Evolutionary conservation across 2,888 invertebrate genomes (phyloP).

Genomic region (Xanthostigma xanthostigma): DNA sequence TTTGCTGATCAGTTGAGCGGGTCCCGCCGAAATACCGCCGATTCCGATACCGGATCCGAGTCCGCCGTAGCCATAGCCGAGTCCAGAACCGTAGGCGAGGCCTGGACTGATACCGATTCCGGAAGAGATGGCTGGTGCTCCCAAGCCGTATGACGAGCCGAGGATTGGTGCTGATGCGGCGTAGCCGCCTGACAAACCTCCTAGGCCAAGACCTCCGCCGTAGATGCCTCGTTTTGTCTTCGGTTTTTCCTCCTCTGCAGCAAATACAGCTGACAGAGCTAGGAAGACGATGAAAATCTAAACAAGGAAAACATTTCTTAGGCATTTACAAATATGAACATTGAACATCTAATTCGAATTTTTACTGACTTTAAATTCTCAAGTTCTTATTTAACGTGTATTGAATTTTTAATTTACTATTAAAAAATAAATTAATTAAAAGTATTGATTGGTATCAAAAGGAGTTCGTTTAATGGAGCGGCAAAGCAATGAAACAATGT

Average conservation of each 20-base stretch:
- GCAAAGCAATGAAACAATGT: too few species aligned
- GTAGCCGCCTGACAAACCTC: conserved; percentile 15
- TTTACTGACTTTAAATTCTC: neutral
- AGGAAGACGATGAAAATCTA: conserved; percentile 16
- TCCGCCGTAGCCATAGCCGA: conserved; percentile 6
- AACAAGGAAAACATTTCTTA: conserved; percentile 7
- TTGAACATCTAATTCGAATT: neutral
- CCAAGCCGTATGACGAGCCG: too few species aligned
- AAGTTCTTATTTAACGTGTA: too few species aligned
- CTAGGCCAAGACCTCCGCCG: conserved; percentile 24
- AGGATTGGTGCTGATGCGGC: too few species aligned
- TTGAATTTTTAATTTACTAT: too few species aligned
- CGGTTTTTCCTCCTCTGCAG: conserved; percentile 24
- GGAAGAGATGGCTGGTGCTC: too few species aligned
- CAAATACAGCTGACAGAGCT: conserved; percentile 14
- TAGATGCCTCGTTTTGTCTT: conserved; percentile 30
- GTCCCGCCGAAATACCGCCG: neutral
- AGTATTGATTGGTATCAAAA: too few species aligned
- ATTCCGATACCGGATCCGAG: neutral
- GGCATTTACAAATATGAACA: neutral
- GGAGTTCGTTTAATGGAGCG: too few species aligned
- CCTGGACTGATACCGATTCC: too few species aligned
- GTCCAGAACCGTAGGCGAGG: too few species aligned
- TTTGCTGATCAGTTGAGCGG: conserved; percentile 10
- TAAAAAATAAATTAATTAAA: too few species aligned